These are phyloP conservation scores for Lindbergichthys nudifrons DNA, from an alignment of 2,797 vertebrate species.

Conservation along the genomic window DNA sequence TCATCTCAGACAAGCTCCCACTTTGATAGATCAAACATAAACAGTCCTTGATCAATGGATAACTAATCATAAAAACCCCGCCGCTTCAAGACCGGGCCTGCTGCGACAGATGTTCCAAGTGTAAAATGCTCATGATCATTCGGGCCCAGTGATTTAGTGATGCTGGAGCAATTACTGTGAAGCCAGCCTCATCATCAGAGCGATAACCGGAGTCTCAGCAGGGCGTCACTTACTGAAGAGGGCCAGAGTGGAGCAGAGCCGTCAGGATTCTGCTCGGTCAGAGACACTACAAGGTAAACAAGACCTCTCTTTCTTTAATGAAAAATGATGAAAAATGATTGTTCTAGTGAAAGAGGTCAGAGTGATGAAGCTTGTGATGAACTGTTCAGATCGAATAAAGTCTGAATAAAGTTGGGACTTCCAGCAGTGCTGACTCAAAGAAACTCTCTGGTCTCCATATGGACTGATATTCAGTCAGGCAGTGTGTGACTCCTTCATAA, in stretches of 20 bases:
- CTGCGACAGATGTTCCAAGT: slow-evolving; percentile 69
- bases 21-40: slow-evolving; percentile 78
- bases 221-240: slow-evolving; percentile 38
- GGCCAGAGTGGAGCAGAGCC: slow-evolving; percentile 46
- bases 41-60: slow-evolving; percentile 72
- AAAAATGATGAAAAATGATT: not conserved
- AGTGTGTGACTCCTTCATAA: not conserved
- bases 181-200: slow-evolving; percentile 55
- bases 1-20: slow-evolving; percentile 50
- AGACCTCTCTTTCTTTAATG: slow-evolving; percentile 4
- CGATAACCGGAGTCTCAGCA: slow-evolving; percentile 42
- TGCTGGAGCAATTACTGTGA: slow-evolving; percentile 48
- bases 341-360: not conserved
- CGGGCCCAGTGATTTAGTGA: slow-evolving; percentile 56
- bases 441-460: not conserved
- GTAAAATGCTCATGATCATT: slow-evolving; percentile 70
- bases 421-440: not conserved
- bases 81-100: slow-evolving; percentile 53
- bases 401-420: not conserved
- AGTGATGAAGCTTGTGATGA: slow-evolving; percentile 7
- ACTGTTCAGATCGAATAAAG: slow-evolving; percentile 4
- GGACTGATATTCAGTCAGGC: not conserved
- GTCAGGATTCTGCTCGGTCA: slow-evolving; percentile 23
- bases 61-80: slow-evolving; percentile 62
- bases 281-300: slow-evolving; percentile 19